These are phyloP conservation scores for Pteruthius melanotis DNA, from an alignment of 2,113 vertebrate genomes.

Conservation along the genomic window DNA sequence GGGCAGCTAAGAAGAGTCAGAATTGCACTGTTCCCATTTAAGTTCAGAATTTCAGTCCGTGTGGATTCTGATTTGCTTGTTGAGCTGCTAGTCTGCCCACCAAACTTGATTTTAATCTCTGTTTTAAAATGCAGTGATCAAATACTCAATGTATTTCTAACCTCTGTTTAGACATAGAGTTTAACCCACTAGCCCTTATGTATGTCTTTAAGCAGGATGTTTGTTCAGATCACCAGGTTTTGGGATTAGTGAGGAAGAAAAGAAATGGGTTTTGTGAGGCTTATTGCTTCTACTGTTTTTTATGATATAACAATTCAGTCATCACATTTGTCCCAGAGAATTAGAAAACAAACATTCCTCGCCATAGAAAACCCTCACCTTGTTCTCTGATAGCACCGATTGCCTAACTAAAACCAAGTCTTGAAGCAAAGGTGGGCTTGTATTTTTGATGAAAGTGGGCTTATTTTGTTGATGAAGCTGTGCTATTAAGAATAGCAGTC, in stretches of 20 bases:
- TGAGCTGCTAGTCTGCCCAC: neutral
- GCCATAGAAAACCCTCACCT: neutral
- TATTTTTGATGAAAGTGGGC: neutral
- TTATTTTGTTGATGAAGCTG: neutral
- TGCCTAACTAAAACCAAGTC: neutral
- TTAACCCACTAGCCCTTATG: neutral
- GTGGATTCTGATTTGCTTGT: neutral
- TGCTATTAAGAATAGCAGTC: neutral
- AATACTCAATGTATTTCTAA: neutral
- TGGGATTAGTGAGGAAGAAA: neutral
- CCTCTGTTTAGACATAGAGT: neutral
- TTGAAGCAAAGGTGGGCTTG: neutral
- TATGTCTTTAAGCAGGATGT: neutral
- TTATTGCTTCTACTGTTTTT: neutral
- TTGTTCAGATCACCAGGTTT: neutral
- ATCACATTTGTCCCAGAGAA: neutral
- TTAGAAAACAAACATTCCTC: neutral
- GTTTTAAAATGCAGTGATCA: neutral
- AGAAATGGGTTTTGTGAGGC: rapidly evolving
- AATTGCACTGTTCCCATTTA: neutral
- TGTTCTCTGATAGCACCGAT: neutral
- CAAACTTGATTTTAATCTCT: neutral
- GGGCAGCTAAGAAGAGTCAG: neutral
- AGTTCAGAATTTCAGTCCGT: neutral
- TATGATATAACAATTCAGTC: neutral